A percentile compares a stretch with the other conserved stretches of the same genome.
Conservation (phyloP, 2,888 invertebrate species). For the Eupsilia transversa region DNA sequence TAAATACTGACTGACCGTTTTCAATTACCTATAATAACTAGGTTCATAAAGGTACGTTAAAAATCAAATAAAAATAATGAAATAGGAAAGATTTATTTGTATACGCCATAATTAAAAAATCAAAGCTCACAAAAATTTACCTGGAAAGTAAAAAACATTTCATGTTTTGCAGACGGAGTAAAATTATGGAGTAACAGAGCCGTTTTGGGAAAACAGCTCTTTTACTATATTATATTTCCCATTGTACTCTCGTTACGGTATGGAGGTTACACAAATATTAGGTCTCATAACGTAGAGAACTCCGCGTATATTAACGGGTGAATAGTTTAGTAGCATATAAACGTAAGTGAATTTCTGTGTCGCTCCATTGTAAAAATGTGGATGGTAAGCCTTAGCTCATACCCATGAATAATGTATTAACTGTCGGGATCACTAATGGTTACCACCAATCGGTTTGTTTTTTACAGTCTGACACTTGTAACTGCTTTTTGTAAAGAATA, state of each 20-base stretch:
- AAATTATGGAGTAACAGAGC: too few species aligned
- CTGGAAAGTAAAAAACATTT: conserved; percentile 8
- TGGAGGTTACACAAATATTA: conserved; percentile 62
- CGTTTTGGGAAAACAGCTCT: conserved; percentile 22
- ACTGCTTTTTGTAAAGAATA: neutral
- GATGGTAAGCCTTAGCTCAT: conserved; percentile 47
- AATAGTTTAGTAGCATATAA: conserved; percentile 69
- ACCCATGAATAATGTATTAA: conserved; percentile 70
- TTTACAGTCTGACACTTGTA: conserved; percentile 50
- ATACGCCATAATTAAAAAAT: conserved; percentile 4
- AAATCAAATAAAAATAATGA: neutral
- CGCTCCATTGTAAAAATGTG: conserved; percentile 72
- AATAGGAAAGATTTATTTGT: neutral
- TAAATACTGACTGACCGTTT: neutral
- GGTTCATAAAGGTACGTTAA: neutral
- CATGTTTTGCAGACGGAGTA: conserved; percentile 9
- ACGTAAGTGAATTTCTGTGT: conserved; percentile 76
- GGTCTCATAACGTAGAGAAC: conserved; percentile 53
- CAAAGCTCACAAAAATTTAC: conserved; percentile 2
- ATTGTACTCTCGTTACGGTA: conserved; percentile 42
- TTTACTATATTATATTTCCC: conserved; percentile 37
- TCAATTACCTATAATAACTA: too few species aligned
- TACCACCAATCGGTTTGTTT: conserved; percentile 58
- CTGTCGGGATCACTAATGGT: conserved; percentile 66
- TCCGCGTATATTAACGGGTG: conserved; percentile 49